Evolutionary conservation across 2,797 vertebrate species (phyloP), one percentile per base, ranked within the genome.

Genomic region (Epinephelus malabaricus): DNA sequence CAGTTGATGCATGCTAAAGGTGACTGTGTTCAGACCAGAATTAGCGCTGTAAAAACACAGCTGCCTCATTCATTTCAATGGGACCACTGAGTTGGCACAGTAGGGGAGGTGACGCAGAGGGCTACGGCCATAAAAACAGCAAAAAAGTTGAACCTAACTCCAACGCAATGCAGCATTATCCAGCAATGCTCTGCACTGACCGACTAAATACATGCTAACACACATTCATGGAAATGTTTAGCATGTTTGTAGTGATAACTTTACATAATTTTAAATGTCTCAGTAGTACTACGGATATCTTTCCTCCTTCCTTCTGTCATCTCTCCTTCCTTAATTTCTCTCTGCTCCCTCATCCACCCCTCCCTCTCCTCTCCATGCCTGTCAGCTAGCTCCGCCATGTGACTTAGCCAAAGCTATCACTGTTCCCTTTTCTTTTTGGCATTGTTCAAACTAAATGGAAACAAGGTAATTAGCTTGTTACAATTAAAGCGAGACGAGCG

Each of bases 391-490:
- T 73, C 72, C n/a, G 61, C 74, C 62, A 50, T 59, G 86, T 66
- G 80, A 73, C 86, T 89, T 91, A 93, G 92, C 86, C 85, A 83
- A 77, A 92, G 95, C 95, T 96, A 96, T 96, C 96, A 94, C 94
- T 95, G 92, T 79, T 94, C 91, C 93, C 87, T 93, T 95, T 96
- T 97, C 96, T 95, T 95, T 92, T 96, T 97, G 95, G 96, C 97
- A 97, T 98, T 98, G 97, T 97, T 97, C 97, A 99, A 98, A 95
- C 97, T 97, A 98, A 99, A 99, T 98, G 97, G 94, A 98, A 99
- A 99, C 97, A 99, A 98, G 98, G 98, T 99, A 99, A 99, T 99
- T 99, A 99, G 98, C 98, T 98, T 98, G 98, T 99, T 99, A 99
- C 98, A 99, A 99, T 99, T 99, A 99, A 99, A 99, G 98, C 97